Evolutionary conservation across 2,113 vertebrate species (phyloP).

Genomic region (Laterallus jamaicensis): DNA sequence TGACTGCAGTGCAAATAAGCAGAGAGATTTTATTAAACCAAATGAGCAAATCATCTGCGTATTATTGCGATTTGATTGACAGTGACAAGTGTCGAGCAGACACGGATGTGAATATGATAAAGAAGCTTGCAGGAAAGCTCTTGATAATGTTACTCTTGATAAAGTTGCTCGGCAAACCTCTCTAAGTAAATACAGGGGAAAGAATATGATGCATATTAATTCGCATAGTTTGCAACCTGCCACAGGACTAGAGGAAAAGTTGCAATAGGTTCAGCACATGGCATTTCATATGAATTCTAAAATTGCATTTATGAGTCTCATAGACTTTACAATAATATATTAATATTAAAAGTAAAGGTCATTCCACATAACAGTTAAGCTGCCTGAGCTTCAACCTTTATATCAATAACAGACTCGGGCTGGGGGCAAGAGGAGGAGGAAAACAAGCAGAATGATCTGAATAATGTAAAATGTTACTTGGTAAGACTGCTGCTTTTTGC

Average conservation of each 20-base stretch:
- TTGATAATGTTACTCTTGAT: slow-evolving; percentile 97
- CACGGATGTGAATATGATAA: slow-evolving; percentile 91
- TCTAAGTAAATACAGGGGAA: slow-evolving; percentile 86
- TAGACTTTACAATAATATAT: slow-evolving; percentile 92
- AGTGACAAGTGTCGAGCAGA: slow-evolving; percentile 95
- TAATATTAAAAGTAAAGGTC: slow-evolving; percentile 99
- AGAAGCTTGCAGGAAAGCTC: slow-evolving; percentile 92
- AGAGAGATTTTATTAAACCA: slow-evolving; percentile 99
- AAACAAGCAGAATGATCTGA: slow-evolving; percentile 75
- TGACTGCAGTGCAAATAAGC: slow-evolving; percentile 98
- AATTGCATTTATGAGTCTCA: slow-evolving; percentile 88
- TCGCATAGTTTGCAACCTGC: slow-evolving; percentile 78
- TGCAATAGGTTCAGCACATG: slow-evolving; percentile 79
- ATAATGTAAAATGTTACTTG: slow-evolving; percentile 40
- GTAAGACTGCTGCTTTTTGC: slow-evolving; percentile 32
- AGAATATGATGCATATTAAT: slow-evolving; percentile 91
- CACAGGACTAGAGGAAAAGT: slow-evolving; percentile 58
- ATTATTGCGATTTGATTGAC: slow-evolving; percentile 99
- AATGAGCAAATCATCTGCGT: slow-evolving; percentile 99
- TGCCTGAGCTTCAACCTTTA: slow-evolving; percentile 95
- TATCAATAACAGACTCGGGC: slow-evolving; percentile 79
- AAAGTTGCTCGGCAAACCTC: slow-evolving; percentile 91
- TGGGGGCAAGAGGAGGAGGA: slow-evolving; percentile 26
- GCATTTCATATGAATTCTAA: slow-evolving; percentile 94
- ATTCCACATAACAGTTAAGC: slow-evolving; percentile 90